Evolutionary conservation across 2,888 invertebrate species (phyloP).

Genomic region (Galerucella nymphaeae): DNA sequence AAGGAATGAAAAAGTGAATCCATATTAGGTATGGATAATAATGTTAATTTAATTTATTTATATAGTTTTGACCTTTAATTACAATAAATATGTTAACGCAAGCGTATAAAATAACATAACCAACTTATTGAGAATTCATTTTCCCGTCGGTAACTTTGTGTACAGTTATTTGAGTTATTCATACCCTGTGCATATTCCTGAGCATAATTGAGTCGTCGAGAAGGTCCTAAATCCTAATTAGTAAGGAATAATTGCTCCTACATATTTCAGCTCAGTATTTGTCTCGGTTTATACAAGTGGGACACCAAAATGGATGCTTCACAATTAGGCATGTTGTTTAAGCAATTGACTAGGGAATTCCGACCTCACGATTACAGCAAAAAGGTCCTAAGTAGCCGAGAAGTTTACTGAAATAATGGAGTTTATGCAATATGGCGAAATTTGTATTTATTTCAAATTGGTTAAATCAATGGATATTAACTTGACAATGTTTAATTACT

Average conservation of each 20-base stretch:
- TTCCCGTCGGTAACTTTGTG: slow-evolving; percentile 8
- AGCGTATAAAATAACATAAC: not conserved
- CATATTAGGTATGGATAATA: not conserved
- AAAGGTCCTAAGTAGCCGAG: slow-evolving; percentile 12
- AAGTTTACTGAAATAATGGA: not conserved
- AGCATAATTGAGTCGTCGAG: slow-evolving; percentile 33
- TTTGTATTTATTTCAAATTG: too few species aligned
- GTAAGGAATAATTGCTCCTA: slow-evolving; percentile 41
- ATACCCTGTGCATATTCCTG: slow-evolving; percentile 28
- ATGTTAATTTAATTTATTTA: not conserved
- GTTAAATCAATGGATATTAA: too few species aligned
- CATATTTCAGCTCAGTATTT: slow-evolving; percentile 53
- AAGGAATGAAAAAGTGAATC: not conserved
- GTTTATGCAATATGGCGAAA: not conserved
- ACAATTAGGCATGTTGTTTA: slow-evolving; percentile 33
- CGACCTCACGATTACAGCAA: slow-evolving; percentile 15
- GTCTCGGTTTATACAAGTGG: slow-evolving; percentile 44
- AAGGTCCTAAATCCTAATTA: slow-evolving; percentile 43
- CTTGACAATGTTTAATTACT: too few species aligned
- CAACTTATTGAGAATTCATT: slow-evolving; percentile 1
- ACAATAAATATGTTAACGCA: not conserved
- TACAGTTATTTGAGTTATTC: slow-evolving; percentile 24
- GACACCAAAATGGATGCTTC: slow-evolving; percentile 37
- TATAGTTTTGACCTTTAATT: not conserved
- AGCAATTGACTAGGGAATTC: slow-evolving; percentile 28